phyloP scores from a whole-genome alignment of 2,888 invertebrate species.

The Colostygia pectinataria region DNA sequence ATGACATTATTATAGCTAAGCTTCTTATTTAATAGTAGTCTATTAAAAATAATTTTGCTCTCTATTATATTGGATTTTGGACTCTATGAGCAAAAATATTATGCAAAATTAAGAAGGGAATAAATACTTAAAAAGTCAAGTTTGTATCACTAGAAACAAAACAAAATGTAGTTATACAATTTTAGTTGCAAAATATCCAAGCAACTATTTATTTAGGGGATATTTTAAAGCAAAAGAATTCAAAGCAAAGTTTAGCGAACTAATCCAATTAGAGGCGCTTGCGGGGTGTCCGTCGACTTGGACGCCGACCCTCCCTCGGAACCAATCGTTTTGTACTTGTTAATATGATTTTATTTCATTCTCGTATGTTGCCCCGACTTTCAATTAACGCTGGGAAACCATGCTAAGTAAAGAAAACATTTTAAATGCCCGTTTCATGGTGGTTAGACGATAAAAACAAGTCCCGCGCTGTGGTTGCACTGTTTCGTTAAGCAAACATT shows the following conservation, averaged over 20 bases:
- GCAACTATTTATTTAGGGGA: conserved; percentile 41
- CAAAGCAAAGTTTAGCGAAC: conserved; percentile 63
- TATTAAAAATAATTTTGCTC: too few species aligned
- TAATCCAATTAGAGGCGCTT: conserved; percentile 67
- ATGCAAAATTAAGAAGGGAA: too few species aligned
- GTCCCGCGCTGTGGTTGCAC: conserved; percentile 2
- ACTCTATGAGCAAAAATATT: too few species aligned
- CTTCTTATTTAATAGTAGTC: too few species aligned
- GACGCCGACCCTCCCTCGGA: conserved; percentile 37
- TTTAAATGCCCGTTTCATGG: conserved; percentile 21
- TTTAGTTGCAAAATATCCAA: conserved; percentile 11
- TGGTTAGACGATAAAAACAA: conserved; percentile 7
- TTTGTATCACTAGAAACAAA: too few species aligned
- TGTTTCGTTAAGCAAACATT: conserved; percentile 1
- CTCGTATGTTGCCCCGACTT: conserved; percentile 24
- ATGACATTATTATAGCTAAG: too few species aligned
- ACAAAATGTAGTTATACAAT: neutral
- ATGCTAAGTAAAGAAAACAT: conserved; percentile 20
- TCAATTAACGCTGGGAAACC: conserved; percentile 25
- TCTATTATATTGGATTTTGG: too few species aligned
- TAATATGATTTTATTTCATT: conserved; percentile 34
- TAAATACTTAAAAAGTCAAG: too few species aligned
- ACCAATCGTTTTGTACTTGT: conserved; percentile 41
- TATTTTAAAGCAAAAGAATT: conserved; percentile 57
- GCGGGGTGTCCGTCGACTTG: conserved; percentile 30